Evolutionary conservation across 2,888 invertebrate species (phyloP).

Genomic region (Euphydryas editha): DNA sequence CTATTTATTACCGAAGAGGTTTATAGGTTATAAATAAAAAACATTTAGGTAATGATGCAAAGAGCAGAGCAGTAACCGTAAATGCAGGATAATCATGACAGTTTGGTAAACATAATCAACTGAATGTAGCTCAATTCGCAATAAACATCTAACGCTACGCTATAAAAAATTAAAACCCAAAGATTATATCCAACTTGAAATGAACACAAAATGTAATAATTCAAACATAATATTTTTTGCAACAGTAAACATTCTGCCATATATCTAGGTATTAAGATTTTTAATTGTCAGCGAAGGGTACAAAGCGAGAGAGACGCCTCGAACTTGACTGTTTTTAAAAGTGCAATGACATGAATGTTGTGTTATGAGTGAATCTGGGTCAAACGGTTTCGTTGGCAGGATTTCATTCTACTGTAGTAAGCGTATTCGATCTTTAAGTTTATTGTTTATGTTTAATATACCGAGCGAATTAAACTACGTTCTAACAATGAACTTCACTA

Average conservation of each 20-base stretch:
- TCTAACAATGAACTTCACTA: background rate
- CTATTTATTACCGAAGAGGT: no score
- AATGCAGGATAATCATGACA: no score
- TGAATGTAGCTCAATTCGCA: no score
- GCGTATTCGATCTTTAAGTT: slow-evolving; percentile 8
- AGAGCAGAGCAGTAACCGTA: no score
- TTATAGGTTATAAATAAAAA: no score
- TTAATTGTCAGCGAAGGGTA: background rate
- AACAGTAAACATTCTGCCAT: background rate
- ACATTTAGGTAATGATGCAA: no score
- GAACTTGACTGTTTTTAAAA: slow-evolving; percentile 17
- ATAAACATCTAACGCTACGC: no score
- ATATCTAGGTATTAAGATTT: background rate
- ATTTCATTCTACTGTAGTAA: slow-evolving; percentile 5
- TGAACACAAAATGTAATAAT: no score
- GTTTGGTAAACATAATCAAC: no score
- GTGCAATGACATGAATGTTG: slow-evolving; percentile 12
- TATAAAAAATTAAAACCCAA: no score
- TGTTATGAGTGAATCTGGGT: slow-evolving; percentile 1
- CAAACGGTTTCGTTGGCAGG: slow-evolving; percentile 10
- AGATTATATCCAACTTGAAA: no score
- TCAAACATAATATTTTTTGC: no score
- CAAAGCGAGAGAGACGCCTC: background rate
- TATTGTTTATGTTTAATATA: background rate
- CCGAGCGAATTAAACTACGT: background rate